Conservation (phyloP, 2,797 vertebrate genomes). For the Anguilla marmorata region DNA sequence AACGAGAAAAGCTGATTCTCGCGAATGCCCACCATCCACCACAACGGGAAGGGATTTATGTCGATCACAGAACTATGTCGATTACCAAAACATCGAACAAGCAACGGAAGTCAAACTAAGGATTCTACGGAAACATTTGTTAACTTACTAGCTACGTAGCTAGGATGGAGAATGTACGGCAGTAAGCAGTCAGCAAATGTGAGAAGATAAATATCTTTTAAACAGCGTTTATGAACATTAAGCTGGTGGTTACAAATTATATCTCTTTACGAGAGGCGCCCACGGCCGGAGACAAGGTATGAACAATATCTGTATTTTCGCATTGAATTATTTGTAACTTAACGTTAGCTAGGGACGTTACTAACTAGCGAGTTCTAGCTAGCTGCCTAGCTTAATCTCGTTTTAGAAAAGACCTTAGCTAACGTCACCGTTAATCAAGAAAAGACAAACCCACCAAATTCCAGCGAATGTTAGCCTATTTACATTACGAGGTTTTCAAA, state of each 20-base stretch:
- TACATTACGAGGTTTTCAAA: background rate
- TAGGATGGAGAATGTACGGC: slow-evolving; percentile 10
- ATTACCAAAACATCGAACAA: slow-evolving; percentile 54
- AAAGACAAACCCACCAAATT: background rate
- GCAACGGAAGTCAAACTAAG: slow-evolving; percentile 47
- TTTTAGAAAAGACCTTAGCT: background rate
- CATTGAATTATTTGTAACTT: background rate
- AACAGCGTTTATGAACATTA: slow-evolving; percentile 13
- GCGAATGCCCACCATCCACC: background rate
- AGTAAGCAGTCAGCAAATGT: background rate
- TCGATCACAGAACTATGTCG: slow-evolving; percentile 46
- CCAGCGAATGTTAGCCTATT: background rate
- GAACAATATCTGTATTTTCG: background rate
- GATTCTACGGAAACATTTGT: background rate
- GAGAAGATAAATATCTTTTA: background rate
- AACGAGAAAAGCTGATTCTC: background rate
- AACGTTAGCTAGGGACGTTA: background rate
- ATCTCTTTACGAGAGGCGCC: background rate
- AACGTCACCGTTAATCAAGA: background rate
- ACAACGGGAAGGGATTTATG: background rate
- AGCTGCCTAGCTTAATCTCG: background rate
- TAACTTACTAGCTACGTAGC: background rate
- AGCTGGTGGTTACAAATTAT: background rate
- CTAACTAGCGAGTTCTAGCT: background rate
- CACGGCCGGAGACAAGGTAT: slow-evolving; percentile 27